Evolutionary conservation across 2,888 invertebrate genomes (phyloP).

Genomic region (Drosophila hamatofila): DNA sequence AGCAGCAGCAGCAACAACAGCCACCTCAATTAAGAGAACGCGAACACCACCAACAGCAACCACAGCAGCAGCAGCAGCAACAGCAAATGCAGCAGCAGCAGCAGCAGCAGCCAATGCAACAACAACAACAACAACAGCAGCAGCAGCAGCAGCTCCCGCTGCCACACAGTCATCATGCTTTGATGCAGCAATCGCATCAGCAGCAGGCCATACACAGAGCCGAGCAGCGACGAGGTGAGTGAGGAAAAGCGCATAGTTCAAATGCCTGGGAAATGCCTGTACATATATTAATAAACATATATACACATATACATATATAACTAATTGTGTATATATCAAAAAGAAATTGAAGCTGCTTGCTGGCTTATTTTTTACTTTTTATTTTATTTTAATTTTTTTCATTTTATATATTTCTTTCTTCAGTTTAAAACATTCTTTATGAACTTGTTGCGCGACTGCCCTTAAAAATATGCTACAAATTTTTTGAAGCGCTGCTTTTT

Average conservation of each 20-base stretch:
- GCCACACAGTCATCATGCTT: conserved; percentile 71
- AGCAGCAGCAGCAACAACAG: conserved; percentile 35
- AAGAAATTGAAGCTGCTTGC: conserved; percentile 31
- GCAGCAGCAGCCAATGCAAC: conserved; percentile 20
- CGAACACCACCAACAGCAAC: conserved; percentile 53
- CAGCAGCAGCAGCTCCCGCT: conserved; percentile 52
- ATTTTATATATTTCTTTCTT: conserved; percentile 12
- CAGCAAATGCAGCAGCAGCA: conserved; percentile 37
- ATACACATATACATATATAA: conserved; percentile 3
- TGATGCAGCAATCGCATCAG: conserved; percentile 78
- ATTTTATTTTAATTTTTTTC: not conserved
- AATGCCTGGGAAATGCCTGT: conserved; percentile 36
- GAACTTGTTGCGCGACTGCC: conserved; percentile 57
- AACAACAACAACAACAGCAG: conserved; percentile 29
- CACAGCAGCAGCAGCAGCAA: conserved; percentile 42
- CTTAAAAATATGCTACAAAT: conserved; percentile 48
- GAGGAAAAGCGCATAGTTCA: conserved; percentile 5
- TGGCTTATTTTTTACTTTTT: conserved; percentile 15
- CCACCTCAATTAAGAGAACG: conserved; percentile 59
- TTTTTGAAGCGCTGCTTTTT: conserved; percentile 29
- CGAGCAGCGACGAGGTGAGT: conserved; percentile 74
- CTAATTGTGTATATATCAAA: conserved; percentile 42
- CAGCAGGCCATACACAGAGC: conserved; percentile 76
- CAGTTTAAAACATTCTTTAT: conserved; percentile 3
- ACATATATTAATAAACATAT: conserved; percentile 26